Base-by-base conservation (phyloP, 2,888 invertebrate species). In the Pristionchus mayeri region DNA sequence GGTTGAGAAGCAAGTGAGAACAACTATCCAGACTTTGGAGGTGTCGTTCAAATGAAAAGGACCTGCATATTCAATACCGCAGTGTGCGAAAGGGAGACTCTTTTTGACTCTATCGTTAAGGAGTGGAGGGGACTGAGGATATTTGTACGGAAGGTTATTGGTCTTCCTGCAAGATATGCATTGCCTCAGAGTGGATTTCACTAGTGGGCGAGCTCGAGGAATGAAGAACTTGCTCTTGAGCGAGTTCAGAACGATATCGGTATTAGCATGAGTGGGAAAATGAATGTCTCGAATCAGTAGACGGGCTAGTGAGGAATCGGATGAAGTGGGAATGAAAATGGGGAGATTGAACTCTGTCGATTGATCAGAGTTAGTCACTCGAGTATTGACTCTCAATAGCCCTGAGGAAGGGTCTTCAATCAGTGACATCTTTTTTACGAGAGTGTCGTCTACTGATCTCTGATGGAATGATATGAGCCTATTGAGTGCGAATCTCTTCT, bases 1-100 rank as follows among this genome's bases (percentile, higher is more conserved):
- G 54, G 93, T 93, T 0, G 93, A 88, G 0, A 93, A 92, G 89
- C 93, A 94, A 0, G 93, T 93, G 85, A 91, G 92, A 11, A 94
- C 54, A 18, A 89, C 87, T 21, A 93, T 88, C 91, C 92, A 93
- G 1, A 60, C 40, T 63, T 91, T 91, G 7, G 86, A 21, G 85
- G 40, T 24, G 2, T 30, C 0, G 83, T 86, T 90, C 16, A 93
- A 84, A 44, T 82, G 86, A 21, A 93, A 67, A 0, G 93, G 93
- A 0, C 93, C 93, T 7, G 92, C 90, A 57, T 93, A 92, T 78
- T 93, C 93, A 0, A 93, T 75, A 16, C 92, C 93, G 27, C 87
- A 84, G 67, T 90, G 86, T 1, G 87, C 71, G 86, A 93, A 93
- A 6, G 93, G 91, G 7, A 85, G 54, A 3, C 86, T 85, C 7